Base-by-base conservation (phyloP, 2,113 vertebrate species). In the Dicerorhinus sumatrensis region DNA sequence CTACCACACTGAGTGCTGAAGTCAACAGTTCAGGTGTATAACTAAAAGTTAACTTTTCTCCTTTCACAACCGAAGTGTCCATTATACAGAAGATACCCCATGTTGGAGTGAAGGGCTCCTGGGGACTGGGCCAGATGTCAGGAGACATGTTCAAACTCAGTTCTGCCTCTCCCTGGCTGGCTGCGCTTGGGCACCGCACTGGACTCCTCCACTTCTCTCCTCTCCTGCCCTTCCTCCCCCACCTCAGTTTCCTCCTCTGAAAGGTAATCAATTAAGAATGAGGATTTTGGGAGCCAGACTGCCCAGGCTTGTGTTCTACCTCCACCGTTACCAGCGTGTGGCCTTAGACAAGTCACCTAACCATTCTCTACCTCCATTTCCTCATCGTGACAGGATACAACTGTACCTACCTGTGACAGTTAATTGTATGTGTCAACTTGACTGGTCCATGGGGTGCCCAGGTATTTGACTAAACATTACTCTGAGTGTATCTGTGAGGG, bases 71-170 rank as follows among this genome's bases (percentile, higher is more conserved):
- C 46, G 33, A 87, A 93, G 75, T 39, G 69, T 36, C 62, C 20
- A n/a, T 25, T 12, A 60, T 29, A n/a, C 42, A 92, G 58, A 84
- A 42, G 17, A 60, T 46, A 77, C 7, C 16, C 36, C n/a, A 42
- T 5, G 20, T 8, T 31, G 16, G 62, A 58, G 60, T 5, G 31
- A 91, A 90, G 69, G 63, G 76, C 31, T 69, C 39, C 84, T 33
- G 29, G 51, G 54, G 5, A 13, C 39, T 84, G 8, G 20, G 17
- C 12, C 12, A 70, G 10, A 4, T 48, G 21, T 72, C 33, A 76
- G 51, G 79, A 94, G 56, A 92, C 7, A 63, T 18, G 48, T 85
- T 96, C 87, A 46, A 86, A 83, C 75, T 54, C 51, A 92, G 23
- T 23, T 79, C 79, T 72, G 25, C 58, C 36, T 77, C 76, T 76